Evolutionary conservation across 2,113 vertebrate species (phyloP), one percentile per base, ranked within the genome.

Genomic region (Penelope pileata): DNA sequence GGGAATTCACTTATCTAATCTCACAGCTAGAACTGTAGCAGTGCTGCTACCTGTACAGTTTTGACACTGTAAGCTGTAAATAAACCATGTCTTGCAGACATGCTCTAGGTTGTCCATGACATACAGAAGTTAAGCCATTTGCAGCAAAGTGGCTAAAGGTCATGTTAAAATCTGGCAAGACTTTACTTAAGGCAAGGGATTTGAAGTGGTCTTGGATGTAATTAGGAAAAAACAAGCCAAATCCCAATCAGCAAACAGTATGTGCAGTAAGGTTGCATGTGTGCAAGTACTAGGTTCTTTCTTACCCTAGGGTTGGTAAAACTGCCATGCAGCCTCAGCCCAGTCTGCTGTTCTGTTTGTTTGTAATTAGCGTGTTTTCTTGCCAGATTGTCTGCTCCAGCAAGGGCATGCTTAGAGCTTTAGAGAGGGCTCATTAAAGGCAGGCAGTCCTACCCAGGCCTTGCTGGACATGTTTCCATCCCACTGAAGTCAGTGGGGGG

Each of bases 381-480:
- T 68, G 67, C 54, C 67, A 51, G 48, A 24, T 15, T 36, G 7
- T 34, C 51, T 66, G 69, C 24, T 85, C 30, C 67, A 80, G 58
- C 58, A 75, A 76, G 43, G 64, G 40, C 34, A 54, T 16, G n/a
- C 38, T 43, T 26, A 40, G 6, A 56, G 38, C 34, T 24, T 43
- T 45, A 53, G 18, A 19, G 43, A 82, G 6, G 60, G 7, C 27
- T 73, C 43, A 11, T 53, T 42, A 74, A n/a, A 43, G n/a, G 26
- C n/a, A 69, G n/a, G 18, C n/a, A 30, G 34, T 43, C 42, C 36
- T 66, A 15, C 34, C 47, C 9, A 73, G 68, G 59, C 40, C 15
- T 23, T 6, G 1, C 63, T 73, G 54, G n/a, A 18, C 0, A 0
- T 16, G 15, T 26, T 32, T 45, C 16, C 67, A 60, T 60, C 42